Evolutionary conservation across 2,113 vertebrate genomes (phyloP).

Genomic region (Propithecus coquereli): DNA sequence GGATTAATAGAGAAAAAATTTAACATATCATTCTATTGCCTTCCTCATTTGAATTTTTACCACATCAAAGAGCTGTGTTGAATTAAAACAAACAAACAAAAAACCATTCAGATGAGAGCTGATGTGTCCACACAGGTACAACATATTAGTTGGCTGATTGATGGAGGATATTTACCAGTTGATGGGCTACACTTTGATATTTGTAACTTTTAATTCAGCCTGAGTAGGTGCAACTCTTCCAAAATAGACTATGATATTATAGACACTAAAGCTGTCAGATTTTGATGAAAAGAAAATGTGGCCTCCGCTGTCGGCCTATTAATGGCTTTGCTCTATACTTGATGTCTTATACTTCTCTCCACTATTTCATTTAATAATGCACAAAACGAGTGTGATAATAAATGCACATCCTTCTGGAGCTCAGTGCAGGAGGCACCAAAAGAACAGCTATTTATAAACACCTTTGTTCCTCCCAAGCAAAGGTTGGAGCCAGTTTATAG

Average conservation of each 20-base stretch:
- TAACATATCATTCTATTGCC: not conserved
- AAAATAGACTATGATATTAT: not conserved
- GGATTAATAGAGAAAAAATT: not conserved
- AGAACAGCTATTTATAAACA: conserved; percentile 16
- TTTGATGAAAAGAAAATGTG: conserved; percentile 23
- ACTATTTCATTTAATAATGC: conserved; percentile 39
- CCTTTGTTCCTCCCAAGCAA: not conserved
- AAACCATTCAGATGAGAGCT: not conserved
- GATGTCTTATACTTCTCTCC: not conserved
- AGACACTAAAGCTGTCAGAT: not conserved
- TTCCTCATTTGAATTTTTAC: not conserved
- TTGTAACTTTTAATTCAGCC: conserved; percentile 18
- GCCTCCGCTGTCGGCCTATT: not conserved
- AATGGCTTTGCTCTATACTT: not conserved
- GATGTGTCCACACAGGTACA: not conserved
- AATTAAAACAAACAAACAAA: not conserved
- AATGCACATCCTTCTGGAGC: not conserved
- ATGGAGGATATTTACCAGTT: not conserved
- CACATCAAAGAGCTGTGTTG: not conserved
- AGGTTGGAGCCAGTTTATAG: not conserved
- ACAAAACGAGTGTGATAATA: not conserved
- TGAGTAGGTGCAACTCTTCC: not conserved
- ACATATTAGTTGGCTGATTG: not conserved
- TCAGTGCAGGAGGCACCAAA: not conserved
- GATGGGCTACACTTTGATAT: not conserved